Evolutionary conservation across 2,797 vertebrate genomes (phyloP).

Genomic region (Bovichtus diacanthus): DNA sequence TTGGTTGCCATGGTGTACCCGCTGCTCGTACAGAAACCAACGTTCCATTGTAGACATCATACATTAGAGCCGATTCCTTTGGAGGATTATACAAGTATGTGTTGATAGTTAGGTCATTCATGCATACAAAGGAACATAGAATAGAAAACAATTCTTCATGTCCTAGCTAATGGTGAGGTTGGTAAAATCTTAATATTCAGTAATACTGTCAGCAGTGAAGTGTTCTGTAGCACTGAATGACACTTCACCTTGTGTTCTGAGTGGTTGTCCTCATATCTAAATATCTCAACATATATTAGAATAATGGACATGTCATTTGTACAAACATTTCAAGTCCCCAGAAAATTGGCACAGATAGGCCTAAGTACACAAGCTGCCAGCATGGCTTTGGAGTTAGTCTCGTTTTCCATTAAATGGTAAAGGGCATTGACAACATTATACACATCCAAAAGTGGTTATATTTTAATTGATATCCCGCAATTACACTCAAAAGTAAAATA

Average conservation of each 20-base stretch:
- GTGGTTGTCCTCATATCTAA: not conserved
- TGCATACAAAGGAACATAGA: not conserved
- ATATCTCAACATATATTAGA: not conserved
- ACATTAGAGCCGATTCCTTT: not conserved
- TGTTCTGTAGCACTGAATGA: not conserved
- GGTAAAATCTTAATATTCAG: not conserved
- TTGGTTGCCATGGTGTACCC: too few relatives aligned
- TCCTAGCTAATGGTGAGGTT: not conserved
- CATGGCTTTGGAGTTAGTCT: not conserved
- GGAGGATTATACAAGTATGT: not conserved
- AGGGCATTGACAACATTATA: not conserved
- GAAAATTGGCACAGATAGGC: not conserved
- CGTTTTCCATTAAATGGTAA: too few relatives aligned
- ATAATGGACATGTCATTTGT: not conserved
- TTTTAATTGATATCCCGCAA: not conserved
- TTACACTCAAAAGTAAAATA: not conserved
- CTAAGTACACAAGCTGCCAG: not conserved
- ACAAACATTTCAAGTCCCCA: not conserved
- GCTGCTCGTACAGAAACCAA: not conserved
- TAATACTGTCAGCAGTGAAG: not conserved
- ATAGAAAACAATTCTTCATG: not conserved
- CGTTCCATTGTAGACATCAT: not conserved
- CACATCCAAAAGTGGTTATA: not conserved
- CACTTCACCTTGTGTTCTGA: slow-evolving; percentile 1
- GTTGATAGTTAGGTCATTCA: not conserved